Conservation (phyloP, 2,888 invertebrate genomes). For the Eupeodes luniger region DNA sequence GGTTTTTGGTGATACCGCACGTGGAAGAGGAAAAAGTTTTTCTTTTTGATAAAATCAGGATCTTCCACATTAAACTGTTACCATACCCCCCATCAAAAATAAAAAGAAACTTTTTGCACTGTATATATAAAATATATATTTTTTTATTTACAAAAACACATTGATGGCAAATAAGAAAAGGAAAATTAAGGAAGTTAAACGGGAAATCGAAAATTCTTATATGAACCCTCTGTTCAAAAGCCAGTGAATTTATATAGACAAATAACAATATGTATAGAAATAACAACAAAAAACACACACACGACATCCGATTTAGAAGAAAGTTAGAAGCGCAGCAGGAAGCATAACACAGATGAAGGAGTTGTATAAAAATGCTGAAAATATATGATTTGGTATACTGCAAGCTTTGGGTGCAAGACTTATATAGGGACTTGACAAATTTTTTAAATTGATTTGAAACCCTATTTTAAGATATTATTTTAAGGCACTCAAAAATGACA, state of each 20-base stretch:
- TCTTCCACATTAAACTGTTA: slow-evolving; percentile 70
- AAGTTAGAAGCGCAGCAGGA: too few species aligned
- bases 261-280: not conserved
- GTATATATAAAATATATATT: not conserved
- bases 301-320: too few species aligned
- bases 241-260: slow-evolving; percentile 2
- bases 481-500: too few species aligned
- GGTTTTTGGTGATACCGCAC: not conserved
- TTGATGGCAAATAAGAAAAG: not conserved
- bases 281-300: too few species aligned
- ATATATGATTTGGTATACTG: too few species aligned
- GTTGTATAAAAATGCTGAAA: too few species aligned
- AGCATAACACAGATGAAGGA: too few species aligned
- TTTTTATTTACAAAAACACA: slow-evolving; percentile 16
- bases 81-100: not conserved
- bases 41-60: slow-evolving; percentile 62
- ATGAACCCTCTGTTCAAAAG: slow-evolving; percentile 44
- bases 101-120: not conserved
- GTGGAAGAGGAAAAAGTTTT: slow-evolving; percentile 47
- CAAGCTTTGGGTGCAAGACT: too few species aligned
- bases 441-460: too few species aligned
- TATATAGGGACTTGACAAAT: too few species aligned
- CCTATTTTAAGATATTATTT: too few species aligned
- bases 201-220: slow-evolving; percentile 73
- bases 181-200: slow-evolving; percentile 62